Conservation (phyloP, 2,888 invertebrate genomes). For the Clepsis dumicolana region DNA sequence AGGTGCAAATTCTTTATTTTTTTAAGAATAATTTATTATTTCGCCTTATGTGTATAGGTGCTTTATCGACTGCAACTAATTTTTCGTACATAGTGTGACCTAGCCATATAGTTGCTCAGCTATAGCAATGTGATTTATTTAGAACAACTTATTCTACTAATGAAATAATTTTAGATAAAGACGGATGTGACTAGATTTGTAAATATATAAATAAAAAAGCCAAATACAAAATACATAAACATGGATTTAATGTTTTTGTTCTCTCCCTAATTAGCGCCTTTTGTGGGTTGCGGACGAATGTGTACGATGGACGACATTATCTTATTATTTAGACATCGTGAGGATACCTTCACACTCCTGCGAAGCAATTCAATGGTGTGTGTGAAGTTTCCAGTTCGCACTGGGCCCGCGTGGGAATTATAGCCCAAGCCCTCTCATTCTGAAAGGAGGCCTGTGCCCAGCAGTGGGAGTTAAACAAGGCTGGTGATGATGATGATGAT, state of each 20-base stretch:
- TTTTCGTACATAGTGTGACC: constrained; percentile 27
- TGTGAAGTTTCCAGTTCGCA: too few species aligned
- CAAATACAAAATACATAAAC: constrained; percentile 58
- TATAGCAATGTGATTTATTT: constrained; percentile 60
- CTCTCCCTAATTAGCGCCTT: not conserved
- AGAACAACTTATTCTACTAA: constrained; percentile 63
- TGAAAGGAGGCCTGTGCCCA: too few species aligned
- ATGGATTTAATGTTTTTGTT: constrained; percentile 44
- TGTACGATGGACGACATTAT: too few species aligned
- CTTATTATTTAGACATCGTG: too few species aligned
- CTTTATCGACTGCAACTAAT: not conserved
- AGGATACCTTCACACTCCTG: too few species aligned
- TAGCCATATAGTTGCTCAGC: constrained; percentile 51
- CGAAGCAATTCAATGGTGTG: too few species aligned
- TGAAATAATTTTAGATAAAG: constrained; percentile 73
- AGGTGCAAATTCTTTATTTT: too few species aligned
- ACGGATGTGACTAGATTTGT: constrained; percentile 85
- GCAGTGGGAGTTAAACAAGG: too few species aligned
- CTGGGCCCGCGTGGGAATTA: too few species aligned
- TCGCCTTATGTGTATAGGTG: not conserved
- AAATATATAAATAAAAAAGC: constrained; percentile 78
- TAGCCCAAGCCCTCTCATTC: too few species aligned
- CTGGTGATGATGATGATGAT: too few species aligned
- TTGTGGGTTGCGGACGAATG: not conserved
- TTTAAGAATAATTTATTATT: not conserved